These are phyloP conservation scores for Bos javanicus DNA, from an alignment of 2,113 vertebrate species.

Conservation along the genomic window DNA sequence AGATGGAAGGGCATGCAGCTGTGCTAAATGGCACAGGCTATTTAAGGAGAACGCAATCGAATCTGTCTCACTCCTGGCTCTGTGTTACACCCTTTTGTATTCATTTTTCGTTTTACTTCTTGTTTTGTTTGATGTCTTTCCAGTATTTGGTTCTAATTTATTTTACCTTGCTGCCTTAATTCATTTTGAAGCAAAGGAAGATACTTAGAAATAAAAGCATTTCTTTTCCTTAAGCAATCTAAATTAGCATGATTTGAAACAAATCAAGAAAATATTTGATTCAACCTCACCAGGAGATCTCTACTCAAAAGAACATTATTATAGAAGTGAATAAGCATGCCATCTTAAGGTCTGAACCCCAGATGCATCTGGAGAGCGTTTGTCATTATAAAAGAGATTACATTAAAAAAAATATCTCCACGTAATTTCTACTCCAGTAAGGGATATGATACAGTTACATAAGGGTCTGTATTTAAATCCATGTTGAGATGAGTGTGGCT, in stretches of 20 bases:
- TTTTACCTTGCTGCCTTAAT: constrained; percentile 1
- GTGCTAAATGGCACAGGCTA: background rate
- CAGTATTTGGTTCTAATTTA: background rate
- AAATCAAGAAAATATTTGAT: background rate
- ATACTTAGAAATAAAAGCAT: background rate
- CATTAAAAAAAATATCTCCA: background rate
- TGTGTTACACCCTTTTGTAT: background rate
- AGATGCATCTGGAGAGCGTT: background rate
- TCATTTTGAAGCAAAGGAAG: background rate
- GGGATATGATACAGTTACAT: background rate
- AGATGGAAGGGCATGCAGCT: background rate
- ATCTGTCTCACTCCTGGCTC: background rate
- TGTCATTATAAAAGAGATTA: background rate
- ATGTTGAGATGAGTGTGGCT: background rate
- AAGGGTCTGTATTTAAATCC: background rate
- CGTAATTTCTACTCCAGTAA: background rate
- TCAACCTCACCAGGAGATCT: background rate
- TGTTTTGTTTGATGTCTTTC: background rate
- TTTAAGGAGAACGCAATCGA: background rate
- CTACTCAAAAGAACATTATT: background rate
- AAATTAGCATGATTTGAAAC: background rate
- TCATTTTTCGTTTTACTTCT: background rate
- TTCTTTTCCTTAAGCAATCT: background rate
- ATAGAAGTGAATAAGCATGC: background rate
- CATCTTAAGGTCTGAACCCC: background rate